These are phyloP conservation scores for Drosophila obscura DNA, from an alignment of 1,140 invertebrate species.

Conservation along the genomic window DNA sequence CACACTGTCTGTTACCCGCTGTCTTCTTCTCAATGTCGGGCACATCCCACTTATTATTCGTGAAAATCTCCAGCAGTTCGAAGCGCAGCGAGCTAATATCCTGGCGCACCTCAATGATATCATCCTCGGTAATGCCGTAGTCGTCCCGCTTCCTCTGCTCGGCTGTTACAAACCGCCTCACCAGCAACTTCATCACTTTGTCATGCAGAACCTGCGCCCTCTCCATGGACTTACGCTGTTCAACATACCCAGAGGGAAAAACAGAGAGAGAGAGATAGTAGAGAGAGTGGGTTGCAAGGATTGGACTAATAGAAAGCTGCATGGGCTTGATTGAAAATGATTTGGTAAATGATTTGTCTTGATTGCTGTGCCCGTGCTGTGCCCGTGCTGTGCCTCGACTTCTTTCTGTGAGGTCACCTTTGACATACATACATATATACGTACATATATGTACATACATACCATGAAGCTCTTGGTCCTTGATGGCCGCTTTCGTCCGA, in stretches of 20 bases:
- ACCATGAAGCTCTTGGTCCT: conserved; percentile 87
- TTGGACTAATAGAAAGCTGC: conserved; percentile 41
- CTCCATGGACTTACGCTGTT: conserved; percentile 89
- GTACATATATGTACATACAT: conserved; percentile 13
- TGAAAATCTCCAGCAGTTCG: conserved; percentile 94
- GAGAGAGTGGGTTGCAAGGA: conserved; percentile 3
- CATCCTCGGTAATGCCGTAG: conserved; percentile 95
- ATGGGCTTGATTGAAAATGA: conserved; percentile 73
- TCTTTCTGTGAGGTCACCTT: background rate
- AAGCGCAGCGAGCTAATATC: conserved; percentile 94
- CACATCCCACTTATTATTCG: conserved; percentile 92
- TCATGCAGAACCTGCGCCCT: conserved; percentile 89
- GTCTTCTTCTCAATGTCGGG: conserved; percentile 87
- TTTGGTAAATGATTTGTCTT: conserved; percentile 64
- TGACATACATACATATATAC: conserved; percentile 26
- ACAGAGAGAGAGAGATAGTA: conserved; percentile 10
- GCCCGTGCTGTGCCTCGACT: background rate
- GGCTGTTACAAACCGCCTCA: conserved; percentile 92
- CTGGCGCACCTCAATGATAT: conserved; percentile 97
- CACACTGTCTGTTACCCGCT: conserved; percentile 74
- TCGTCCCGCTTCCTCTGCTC: conserved; percentile 93
- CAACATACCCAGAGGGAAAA: background rate
- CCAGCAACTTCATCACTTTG: conserved; percentile 90
- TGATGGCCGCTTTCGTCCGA: conserved; percentile 74
- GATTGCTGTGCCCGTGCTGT: conserved; percentile 33